Evolutionary conservation across 2,888 invertebrate genomes (phyloP), one percentile per base, ranked within the genome.

Genomic region (Macaria liturata): DNA sequence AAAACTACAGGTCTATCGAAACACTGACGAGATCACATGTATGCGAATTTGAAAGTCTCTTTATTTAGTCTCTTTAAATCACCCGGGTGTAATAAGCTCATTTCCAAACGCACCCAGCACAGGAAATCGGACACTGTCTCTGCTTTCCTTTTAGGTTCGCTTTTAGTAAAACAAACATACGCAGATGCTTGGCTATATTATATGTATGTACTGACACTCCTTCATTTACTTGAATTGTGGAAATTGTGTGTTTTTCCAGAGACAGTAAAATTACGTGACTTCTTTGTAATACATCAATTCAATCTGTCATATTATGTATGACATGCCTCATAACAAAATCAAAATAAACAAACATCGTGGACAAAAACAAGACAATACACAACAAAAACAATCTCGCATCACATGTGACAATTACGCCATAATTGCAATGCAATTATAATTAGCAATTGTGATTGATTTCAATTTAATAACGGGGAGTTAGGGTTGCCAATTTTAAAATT

Each of bases 131-230:
- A 67, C 46, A 55, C 55, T 4, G 42, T 51, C 32, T 46, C 53
- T 50, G 46, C 54, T 67, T 67, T 66, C 66, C 61, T 64, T 66
- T 66, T 61, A 65, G 57, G 56, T 34, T 6, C 48, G 68, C 72
- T 71, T 71, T 73, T 71, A 71, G 69, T 66, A 46, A 56, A 58
- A 54, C 61, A 70, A 71, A 73, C 66, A 69, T 49, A 47, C 37
- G 39, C 32, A 57, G 9, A 31, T 45, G 43, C 45, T 56, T 51
- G 45, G 43, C 48, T 59, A 44, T 53, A 34, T n/a, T 37, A 20
- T 37, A 47, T 37, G n/a, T 8, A 42, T 30, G 8, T 20, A 20
- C 20, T 8, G 39, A 39, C 39, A 39, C 39, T 39, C 39, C 39
- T 39, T 39, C 5, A 39, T 20, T 20, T 20, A 20, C 20, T 20